phyloP scores from a whole-genome alignment of 2,113 vertebrate genomes.

The Bos taurus region DNA sequence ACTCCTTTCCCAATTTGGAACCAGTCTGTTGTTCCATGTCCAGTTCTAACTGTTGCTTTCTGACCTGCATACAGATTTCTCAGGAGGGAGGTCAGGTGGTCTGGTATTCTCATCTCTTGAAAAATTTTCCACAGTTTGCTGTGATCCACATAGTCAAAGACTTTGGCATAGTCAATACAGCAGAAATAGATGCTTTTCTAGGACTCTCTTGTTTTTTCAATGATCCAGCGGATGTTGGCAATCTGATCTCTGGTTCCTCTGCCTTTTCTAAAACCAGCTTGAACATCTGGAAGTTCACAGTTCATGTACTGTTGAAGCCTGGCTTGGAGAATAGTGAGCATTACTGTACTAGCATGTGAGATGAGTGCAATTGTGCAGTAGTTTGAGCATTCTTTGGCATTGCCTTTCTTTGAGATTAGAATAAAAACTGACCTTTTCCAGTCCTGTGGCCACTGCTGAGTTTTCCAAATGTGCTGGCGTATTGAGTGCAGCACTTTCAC shows the following conservation, averaged over 20 bases:
- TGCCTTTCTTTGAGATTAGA: neutral
- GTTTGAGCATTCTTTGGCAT: neutral
- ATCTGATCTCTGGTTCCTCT: neutral
- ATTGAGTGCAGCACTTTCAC: neutral
- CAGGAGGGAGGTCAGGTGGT: neutral
- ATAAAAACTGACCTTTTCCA: neutral
- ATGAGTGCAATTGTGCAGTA: neutral
- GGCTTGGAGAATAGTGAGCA: neutral
- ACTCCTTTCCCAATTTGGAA: neutral
- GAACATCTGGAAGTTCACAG: neutral
- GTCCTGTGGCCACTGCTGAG: neutral
- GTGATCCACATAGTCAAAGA: neutral
- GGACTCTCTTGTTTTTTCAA: neutral
- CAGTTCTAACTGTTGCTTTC: neutral
- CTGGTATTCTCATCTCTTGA: neutral
- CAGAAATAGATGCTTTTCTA: neutral
- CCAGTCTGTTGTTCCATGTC: neutral
- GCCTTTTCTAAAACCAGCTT: neutral
- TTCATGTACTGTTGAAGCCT: neutral
- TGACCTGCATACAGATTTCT: neutral
- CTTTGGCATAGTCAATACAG: neutral
- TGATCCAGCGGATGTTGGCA: neutral
- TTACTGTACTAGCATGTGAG: rapidly evolving
- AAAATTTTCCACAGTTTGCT: neutral
- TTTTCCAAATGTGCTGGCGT: neutral